Evolutionary conservation across 2,113 vertebrate genomes (phyloP).

Genomic region (Odontesthes bonariensis): DNA sequence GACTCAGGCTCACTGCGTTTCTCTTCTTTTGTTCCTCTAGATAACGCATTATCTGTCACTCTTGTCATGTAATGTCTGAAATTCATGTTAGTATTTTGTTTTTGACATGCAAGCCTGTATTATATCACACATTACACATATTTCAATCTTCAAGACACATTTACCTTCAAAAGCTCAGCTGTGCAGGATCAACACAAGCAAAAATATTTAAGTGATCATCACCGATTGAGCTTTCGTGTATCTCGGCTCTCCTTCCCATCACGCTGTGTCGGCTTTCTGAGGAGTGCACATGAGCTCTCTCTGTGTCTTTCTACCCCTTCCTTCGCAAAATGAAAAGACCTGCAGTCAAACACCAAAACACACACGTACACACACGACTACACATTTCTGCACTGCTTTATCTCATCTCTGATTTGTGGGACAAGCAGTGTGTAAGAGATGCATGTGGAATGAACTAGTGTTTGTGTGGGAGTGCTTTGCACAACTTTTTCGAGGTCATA

Average conservation of each 20-base stretch:
- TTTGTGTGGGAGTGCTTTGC: conserved; percentile 48
- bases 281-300: not conserved
- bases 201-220: conserved; percentile 6
- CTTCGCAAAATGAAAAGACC: conserved; percentile 20
- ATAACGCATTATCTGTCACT: not conserved
- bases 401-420: conserved; percentile 28
- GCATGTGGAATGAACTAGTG: conserved; percentile 46
- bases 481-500: conserved; percentile 66
- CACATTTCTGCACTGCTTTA: not conserved
- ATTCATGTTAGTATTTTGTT: not conserved
- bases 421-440: conserved; percentile 24
- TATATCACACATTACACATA: not conserved
- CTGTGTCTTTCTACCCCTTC: not conserved
- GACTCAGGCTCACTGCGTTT: not conserved
- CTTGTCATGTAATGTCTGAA: not conserved
- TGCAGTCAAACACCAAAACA: not conserved
- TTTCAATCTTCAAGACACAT: not conserved
- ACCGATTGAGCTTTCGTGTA: not conserved
- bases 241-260: not conserved
- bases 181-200: not conserved
- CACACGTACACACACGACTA: conserved; percentile 4
- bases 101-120: not conserved
- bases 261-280: conserved; percentile 25
- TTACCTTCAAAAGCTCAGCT: not conserved
- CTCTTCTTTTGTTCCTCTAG: not conserved